These are phyloP conservation scores for Lerema accius DNA, from an alignment of 1,140 invertebrate genomes.

Conservation along the genomic window DNA sequence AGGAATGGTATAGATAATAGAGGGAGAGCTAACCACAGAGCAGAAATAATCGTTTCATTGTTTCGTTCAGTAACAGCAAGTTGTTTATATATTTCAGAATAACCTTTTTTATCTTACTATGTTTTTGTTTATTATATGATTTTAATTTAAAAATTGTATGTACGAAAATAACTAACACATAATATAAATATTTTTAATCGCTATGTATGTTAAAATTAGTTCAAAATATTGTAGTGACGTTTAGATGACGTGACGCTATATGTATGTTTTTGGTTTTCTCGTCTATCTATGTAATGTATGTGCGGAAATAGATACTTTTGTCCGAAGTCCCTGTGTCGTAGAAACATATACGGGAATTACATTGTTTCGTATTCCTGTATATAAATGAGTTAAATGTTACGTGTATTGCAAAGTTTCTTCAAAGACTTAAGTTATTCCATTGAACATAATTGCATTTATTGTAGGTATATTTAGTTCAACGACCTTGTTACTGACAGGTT, in stretches of 20 bases:
- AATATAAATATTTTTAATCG: too few species aligned
- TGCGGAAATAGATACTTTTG: slow-evolving; percentile 45
- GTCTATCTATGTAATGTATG: slow-evolving; percentile 43
- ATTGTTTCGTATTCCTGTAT: slow-evolving; percentile 26
- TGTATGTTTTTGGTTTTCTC: slow-evolving; percentile 65
- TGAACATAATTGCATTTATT: slow-evolving; percentile 62
- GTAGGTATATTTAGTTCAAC: slow-evolving; percentile 82
- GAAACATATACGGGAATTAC: slow-evolving; percentile 30
- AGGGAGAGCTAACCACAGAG: too few species aligned
- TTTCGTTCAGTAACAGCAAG: too few species aligned
- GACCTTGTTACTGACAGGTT: slow-evolving; percentile 83
- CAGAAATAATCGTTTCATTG: too few species aligned
- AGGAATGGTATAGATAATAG: too few species aligned
- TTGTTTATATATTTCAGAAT: too few species aligned
- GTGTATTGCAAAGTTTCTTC: slow-evolving; percentile 45
- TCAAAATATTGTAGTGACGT: too few species aligned
- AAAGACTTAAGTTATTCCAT: slow-evolving; percentile 43
- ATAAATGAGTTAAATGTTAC: slow-evolving; percentile 24
- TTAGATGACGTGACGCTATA: slow-evolving; percentile 75
- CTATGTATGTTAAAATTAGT: too few species aligned
- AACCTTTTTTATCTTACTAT: too few species aligned
- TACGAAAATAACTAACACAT: too few species aligned
- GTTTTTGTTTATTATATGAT: too few species aligned
- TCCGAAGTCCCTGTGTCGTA: slow-evolving; percentile 31
- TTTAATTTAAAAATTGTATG: too few species aligned